Conservation (phyloP, 1,140 invertebrate species). For the Ericerus pela region DNA sequence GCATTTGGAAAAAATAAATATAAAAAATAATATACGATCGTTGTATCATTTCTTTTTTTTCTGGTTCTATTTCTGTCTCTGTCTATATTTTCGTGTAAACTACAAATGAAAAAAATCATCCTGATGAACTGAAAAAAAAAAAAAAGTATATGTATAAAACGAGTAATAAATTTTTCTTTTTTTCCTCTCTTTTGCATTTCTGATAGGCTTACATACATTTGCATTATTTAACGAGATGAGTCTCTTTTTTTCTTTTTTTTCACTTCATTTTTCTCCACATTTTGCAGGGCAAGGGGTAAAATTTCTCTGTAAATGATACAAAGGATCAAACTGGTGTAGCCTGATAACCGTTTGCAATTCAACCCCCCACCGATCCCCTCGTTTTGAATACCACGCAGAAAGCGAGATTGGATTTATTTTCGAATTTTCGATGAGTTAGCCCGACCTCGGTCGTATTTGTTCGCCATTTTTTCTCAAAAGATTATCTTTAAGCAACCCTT, state of each 20-base stretch:
- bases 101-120: background rate
- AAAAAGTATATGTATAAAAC: too few species aligned
- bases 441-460: background rate
- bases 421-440: conserved; percentile 11
- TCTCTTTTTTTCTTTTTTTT: too few species aligned
- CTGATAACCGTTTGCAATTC: background rate
- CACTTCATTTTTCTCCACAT: too few species aligned
- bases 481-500: conserved; percentile 5
- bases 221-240: background rate
- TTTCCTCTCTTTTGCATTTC: conserved; percentile 4
- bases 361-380: conserved; percentile 8
- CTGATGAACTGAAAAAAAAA: conserved; percentile 7
- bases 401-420: conserved; percentile 9
- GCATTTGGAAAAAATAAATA: too few species aligned
- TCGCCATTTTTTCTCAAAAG: conserved; percentile 8
- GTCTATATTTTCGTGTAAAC: background rate
- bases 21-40: too few species aligned
- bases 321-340: conserved; percentile 4
- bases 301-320: conserved; percentile 12
- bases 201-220: conserved; percentile 11
- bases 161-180: conserved; percentile 4
- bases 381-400: background rate
- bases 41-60: background rate
- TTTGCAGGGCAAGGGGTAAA: background rate
- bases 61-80: background rate